These are phyloP conservation scores for Dasyprocta punctata DNA, from an alignment of 2,113 vertebrate genomes.

Conservation along the genomic window DNA sequence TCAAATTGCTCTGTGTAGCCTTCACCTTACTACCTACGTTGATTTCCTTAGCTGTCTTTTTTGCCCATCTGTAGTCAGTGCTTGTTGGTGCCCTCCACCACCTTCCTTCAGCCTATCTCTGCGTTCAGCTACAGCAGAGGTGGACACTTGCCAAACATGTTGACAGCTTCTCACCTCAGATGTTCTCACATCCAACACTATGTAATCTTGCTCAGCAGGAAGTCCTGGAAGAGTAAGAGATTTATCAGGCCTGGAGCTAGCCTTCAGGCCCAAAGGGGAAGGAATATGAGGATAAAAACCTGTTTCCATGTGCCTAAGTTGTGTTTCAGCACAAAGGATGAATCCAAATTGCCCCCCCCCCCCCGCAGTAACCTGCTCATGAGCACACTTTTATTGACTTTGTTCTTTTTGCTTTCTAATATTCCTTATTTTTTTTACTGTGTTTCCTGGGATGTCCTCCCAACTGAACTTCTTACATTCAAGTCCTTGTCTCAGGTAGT, in stretches of 20 bases:
- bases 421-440: not conserved
- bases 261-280: not conserved
- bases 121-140: accelerated
- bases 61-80: not conserved
- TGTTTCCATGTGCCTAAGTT: not conserved
- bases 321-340: not conserved
- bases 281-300: not conserved
- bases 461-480: not conserved
- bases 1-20: not conserved
- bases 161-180: not conserved
- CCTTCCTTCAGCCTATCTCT: not conserved
- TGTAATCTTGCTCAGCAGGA: not conserved
- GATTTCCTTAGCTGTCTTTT: not conserved
- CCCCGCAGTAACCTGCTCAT: not conserved
- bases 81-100: not conserved
- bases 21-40: not conserved
- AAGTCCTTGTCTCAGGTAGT: conserved; percentile 15
- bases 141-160: not conserved
- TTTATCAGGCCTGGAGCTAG: not conserved
- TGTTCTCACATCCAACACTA: not conserved
- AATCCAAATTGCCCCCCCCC: not conserved
- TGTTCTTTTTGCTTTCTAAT: not conserved
- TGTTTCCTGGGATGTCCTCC: not conserved
- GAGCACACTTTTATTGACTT: not conserved
- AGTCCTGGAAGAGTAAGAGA: not conserved